Evolutionary conservation across 2,888 invertebrate genomes (phyloP), one percentile per base, ranked within the genome.

Genomic region (Ommatoiulus sabulosus): DNA sequence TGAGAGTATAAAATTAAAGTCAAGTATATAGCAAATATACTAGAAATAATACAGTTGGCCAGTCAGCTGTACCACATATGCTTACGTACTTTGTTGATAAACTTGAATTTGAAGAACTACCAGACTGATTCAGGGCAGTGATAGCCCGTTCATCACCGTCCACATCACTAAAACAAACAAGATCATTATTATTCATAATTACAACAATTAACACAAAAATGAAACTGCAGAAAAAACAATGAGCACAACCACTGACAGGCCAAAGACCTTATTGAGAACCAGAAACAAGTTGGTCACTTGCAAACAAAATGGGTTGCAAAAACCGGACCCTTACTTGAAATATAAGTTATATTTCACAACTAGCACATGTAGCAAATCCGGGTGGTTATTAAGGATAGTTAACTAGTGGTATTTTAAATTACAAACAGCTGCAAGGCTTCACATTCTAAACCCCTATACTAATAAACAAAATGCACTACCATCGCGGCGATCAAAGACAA

Each of bases 21-120:
- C 0, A 35, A 35, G 35, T 35, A 80, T 3, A 15, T 24, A 20
- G 84, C 35, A 35, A 35, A 20, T 80, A 15, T 12, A 4, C 10
- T 43, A n/a, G 4, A 84, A 43, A 10, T 43, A 84, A 87, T 35
- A 52, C 12, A 24, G 87, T 72, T 87, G 43, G 12, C 35, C 24
- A 87, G 17, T 15, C 43, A n/a, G 43, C 43, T 7, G n/a, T 20
- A 46, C 46, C 43, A 44, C 24, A 17, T 72, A 17, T 35, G 17
- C 80, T 35, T 80, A 89, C 87, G 35, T 91, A 94, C 94, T 95
- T 94, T 91, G 93, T 94, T 89, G 95, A 95, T 91, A 95, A 93
- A 93, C 95, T 95, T 91, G 95, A 95, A 93, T 94, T 95, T 90
- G 96, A 96, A 90, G 96, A 96, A 93, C 95, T 95, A 91, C 95